Conservation (phyloP, 2,113 vertebrate genomes). For the Oxyura jamaicensis region DNA sequence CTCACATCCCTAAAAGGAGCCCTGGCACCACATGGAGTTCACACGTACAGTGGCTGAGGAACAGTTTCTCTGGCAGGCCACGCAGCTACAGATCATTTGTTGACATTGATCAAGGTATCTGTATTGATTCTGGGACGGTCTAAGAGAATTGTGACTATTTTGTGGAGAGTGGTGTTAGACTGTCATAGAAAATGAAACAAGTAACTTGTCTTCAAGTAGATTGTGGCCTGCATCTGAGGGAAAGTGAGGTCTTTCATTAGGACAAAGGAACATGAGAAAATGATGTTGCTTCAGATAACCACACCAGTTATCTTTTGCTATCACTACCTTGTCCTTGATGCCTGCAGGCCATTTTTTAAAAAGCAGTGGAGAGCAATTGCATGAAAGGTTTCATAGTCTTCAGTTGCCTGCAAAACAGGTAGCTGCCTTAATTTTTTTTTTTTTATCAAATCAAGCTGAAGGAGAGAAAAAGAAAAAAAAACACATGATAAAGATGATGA, state of each 20-base stretch:
- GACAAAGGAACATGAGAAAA: not conserved
- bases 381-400: not conserved
- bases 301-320: not conserved
- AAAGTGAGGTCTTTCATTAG: constrained; percentile 17
- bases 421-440: not conserved
- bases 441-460: not conserved
- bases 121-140: not conserved
- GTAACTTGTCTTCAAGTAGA: not conserved
- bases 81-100: not conserved
- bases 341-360: constrained; percentile 1
- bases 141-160: constrained; percentile 13
- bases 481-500: not conserved
- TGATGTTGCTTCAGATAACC: not conserved
- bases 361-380: not conserved
- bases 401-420: not conserved
- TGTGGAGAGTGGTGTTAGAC: not conserved
- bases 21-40: not conserved
- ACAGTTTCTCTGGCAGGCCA: not conserved
- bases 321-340: not conserved
- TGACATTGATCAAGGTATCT: not conserved
- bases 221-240: not conserved
- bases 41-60: not conserved
- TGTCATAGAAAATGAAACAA: not conserved
- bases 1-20: not conserved
- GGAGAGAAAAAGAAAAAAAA: not conserved